Conservation (phyloP, 2,797 vertebrate genomes). For the Channallabes apus region DNA sequence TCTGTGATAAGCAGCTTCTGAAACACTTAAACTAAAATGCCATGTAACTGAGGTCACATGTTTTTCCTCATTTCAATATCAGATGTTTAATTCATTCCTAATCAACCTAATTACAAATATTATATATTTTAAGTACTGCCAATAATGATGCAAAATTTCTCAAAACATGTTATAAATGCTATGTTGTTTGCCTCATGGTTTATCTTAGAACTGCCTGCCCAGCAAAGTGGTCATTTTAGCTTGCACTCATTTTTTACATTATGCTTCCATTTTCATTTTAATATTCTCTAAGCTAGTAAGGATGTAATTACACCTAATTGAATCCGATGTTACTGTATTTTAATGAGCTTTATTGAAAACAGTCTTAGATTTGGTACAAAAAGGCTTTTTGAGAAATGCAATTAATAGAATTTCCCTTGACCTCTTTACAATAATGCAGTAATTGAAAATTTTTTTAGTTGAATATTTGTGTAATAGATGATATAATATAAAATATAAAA, state of each 20-base stretch:
- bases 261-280: not conserved
- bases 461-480: not conserved
- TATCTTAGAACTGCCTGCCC: not conserved
- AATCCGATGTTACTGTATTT: not conserved
- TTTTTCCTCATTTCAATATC: not conserved
- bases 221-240: not conserved
- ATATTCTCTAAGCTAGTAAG: not conserved
- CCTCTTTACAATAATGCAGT: not conserved
- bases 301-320: not conserved
- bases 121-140: too few species aligned
- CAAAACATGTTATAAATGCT: not conserved
- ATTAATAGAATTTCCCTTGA: not conserved
- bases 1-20: too few species aligned
- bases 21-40: not conserved
- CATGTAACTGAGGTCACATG: not conserved
- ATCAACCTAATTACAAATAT: not conserved
- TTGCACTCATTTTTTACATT: not conserved
- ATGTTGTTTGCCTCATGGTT: not conserved
- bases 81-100: not conserved
- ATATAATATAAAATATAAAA: slow-evolving; percentile 4
- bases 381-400: not conserved
- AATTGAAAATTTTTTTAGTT: not conserved
- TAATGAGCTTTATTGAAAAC: not conserved
- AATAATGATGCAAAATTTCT: not conserved
- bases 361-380: not conserved